These are phyloP conservation scores for Idaea dimidiata DNA, from an alignment of 2,888 invertebrate species.

Conservation along the genomic window DNA sequence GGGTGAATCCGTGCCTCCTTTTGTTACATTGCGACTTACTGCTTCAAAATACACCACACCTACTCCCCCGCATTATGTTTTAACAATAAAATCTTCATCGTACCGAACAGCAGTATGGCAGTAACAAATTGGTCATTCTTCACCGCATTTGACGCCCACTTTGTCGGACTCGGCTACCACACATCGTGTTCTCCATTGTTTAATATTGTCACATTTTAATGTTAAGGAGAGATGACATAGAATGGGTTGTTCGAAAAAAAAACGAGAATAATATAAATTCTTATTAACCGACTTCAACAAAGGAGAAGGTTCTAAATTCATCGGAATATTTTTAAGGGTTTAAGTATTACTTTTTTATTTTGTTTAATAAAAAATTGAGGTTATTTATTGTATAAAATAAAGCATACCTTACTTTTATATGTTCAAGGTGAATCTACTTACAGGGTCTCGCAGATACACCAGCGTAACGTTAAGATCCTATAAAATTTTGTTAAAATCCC, in stretches of 20 bases:
- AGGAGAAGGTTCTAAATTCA: too few species aligned
- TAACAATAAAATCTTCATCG: slow-evolving; percentile 70
- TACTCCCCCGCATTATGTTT: slow-evolving; percentile 50
- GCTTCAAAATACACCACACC: slow-evolving; percentile 55
- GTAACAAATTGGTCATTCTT: slow-evolving; percentile 72
- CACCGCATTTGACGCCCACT: slow-evolving; percentile 59
- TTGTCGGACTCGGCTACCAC: slow-evolving; percentile 28
- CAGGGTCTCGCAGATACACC: too few species aligned
- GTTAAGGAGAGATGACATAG: background rate
- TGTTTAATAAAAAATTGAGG: too few species aligned
- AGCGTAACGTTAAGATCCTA: too few species aligned
- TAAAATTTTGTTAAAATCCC: too few species aligned
- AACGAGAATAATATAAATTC: too few species aligned
- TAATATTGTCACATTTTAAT: slow-evolving; percentile 3
- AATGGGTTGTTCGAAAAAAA: background rate
- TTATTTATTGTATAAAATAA: too few species aligned
- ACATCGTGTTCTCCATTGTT: slow-evolving; percentile 19
- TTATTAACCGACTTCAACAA: too few species aligned
- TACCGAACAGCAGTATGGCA: slow-evolving; percentile 54
- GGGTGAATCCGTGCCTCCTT: slow-evolving; percentile 48
- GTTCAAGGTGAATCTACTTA: too few species aligned
- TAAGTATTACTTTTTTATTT: too few species aligned
- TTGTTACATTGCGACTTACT: slow-evolving; percentile 63
- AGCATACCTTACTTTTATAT: too few species aligned
- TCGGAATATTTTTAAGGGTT: too few species aligned